Evolutionary conservation across 1,140 invertebrate genomes (phyloP), one percentile per base, ranked within the genome.

Genomic region (Mercenaria mercenaria): DNA sequence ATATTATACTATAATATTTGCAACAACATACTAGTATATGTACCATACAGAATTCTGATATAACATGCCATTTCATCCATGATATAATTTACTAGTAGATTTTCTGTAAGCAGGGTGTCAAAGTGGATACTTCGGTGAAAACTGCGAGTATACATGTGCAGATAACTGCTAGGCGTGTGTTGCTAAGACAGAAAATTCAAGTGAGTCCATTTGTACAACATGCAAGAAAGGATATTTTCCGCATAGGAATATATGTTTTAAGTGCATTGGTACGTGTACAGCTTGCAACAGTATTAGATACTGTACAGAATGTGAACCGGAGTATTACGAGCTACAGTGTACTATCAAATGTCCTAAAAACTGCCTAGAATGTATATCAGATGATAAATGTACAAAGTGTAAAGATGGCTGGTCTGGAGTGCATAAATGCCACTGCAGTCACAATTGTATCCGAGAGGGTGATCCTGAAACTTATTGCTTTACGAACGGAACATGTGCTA

Each of bases 331-430:
- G 6, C 8, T 4, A 1, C 26, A 10, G 4, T 82, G 80, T 37
- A n/a, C 59, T 26, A 52, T 13, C 26, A 52, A 13, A 0, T 82
- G 80, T 41, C 80, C 56, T 37, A 2, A 61, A 0, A 20, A 67
- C 15, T 82, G 80, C n/a, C 2, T 29, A 26, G 80, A 82, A 47
- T 82, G 80, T 82, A 47, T 23, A 29, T 64, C 59, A 13, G 29
- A 29, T 10, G 61, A 41, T 37, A 82, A 1, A 1, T 82, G 80
- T 82, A 82, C 80, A 32, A 61, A 67, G 23, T 82, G 80, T 67
- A 11, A 64, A 13, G 26, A 26, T 41, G 37, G 23, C 15, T 59
- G 34, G 26, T 56, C 26, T n/a, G 80, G 56, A 4, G 34, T 29
- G 6, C 11, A 41, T n/a, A 64, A 61, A 4, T 82, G 80, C 59